These are phyloP conservation scores for Myanophis thanlyinensis DNA, from an alignment of 2,113 vertebrate genomes.

Conservation along the genomic window DNA sequence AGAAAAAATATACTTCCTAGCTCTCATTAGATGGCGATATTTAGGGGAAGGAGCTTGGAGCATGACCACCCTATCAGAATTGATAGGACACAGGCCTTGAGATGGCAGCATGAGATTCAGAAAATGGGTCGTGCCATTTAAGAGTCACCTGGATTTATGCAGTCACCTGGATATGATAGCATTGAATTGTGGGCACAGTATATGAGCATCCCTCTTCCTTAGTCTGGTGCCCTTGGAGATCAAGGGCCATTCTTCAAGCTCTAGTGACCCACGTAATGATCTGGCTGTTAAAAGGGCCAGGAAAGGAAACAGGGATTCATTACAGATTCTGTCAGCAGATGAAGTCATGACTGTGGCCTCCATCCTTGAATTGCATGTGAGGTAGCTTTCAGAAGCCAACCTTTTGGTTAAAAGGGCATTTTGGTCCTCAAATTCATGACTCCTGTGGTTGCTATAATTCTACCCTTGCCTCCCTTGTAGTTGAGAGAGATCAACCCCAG, in stretches of 20 bases:
- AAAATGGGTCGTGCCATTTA: not conserved
- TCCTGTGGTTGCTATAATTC: not conserved
- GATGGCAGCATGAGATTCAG: not conserved
- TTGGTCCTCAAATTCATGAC: not conserved
- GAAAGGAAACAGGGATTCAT: not conserved
- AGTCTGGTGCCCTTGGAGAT: not conserved
- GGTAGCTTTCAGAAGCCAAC: not conserved
- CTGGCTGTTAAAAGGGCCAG: not conserved
- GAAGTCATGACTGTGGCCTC: not conserved
- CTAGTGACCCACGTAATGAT: not conserved
- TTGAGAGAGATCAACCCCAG: not conserved
- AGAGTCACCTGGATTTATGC: not conserved
- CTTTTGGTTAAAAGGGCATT: not conserved
- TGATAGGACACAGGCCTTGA: not conserved
- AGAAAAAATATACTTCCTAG: not conserved
- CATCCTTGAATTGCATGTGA: not conserved
- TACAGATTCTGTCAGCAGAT: not conserved
- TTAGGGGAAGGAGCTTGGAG: not conserved
- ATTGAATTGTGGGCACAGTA: not conserved
- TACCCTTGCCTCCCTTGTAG: not conserved
- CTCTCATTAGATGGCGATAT: not conserved
- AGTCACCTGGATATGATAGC: not conserved
- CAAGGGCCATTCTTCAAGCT: not conserved
- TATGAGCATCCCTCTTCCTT: not conserved
- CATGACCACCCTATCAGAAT: not conserved